Evolutionary conservation across 2,113 vertebrate genomes (phyloP).

Genomic region (Trematomus loennbergii): DNA sequence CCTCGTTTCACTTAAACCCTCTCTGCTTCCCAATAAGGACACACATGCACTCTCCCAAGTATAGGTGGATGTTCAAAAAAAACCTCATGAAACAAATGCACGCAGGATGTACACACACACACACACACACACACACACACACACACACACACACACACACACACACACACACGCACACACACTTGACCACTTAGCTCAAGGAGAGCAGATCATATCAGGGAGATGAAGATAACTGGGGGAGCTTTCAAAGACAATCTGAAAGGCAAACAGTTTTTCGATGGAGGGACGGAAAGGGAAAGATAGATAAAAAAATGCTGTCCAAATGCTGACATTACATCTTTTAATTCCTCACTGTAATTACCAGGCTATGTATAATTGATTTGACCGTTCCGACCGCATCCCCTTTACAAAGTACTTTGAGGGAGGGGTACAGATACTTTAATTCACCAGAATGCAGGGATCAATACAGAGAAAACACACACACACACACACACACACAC

Average conservation of each 20-base stretch:
- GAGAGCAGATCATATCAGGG: conserved; percentile 48
- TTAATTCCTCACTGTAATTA: conserved; percentile 85
- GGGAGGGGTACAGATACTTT: conserved; percentile 69
- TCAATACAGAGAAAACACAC: conserved; percentile 49
- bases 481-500: conserved; percentile 18
- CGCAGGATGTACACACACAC: conserved; percentile 46
- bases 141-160: conserved; percentile 19
- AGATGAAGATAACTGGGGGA: conserved; percentile 45
- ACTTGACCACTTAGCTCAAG: conserved; percentile 61
- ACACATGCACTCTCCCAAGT: conserved; percentile 19
- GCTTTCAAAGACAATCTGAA: conserved; percentile 60
- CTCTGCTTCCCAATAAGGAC: conserved; percentile 44
- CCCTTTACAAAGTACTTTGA: conserved; percentile 80
- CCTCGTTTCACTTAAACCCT: conserved; percentile 78
- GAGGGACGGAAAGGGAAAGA: conserved; percentile 23
- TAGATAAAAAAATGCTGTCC: conserved; percentile 38
- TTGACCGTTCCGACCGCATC: conserved; percentile 68
- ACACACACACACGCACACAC: conserved; percentile 19
- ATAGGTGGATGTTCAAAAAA: conserved; percentile 25
- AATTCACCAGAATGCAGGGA: conserved; percentile 74
- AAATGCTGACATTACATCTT: conserved; percentile 82
- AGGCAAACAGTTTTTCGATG: conserved; percentile 58
- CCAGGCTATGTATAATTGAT: conserved; percentile 86
- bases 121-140: conserved; percentile 3
- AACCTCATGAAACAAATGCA: conserved; percentile 19